phyloP scores from a whole-genome alignment of 2,797 vertebrate genomes.

The Cheirogaleus major region DNA sequence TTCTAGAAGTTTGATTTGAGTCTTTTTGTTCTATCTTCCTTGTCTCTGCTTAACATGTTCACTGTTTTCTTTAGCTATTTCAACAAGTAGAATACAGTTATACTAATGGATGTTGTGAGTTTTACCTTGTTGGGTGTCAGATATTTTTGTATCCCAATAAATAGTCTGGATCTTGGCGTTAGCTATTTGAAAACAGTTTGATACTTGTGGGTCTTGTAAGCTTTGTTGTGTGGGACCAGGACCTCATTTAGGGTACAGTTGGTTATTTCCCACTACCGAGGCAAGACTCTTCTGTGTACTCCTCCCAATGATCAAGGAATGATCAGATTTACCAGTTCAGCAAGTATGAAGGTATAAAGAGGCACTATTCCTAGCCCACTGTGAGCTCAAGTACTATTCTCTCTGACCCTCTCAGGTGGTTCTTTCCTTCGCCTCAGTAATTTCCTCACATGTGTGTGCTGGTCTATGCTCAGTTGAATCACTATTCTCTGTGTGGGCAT shows the following conservation, averaged over 20 bases:
- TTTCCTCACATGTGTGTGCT: background rate
- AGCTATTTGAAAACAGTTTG: background rate
- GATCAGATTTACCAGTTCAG: background rate
- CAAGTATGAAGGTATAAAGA: background rate
- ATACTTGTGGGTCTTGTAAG: background rate
- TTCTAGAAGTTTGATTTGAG: background rate
- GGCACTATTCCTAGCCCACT: background rate
- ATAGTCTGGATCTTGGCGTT: conserved; percentile 11
- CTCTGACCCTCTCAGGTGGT: background rate
- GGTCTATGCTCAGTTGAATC: background rate
- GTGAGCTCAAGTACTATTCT: background rate
- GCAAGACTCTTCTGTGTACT: background rate
- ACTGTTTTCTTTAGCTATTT: background rate
- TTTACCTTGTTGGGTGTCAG: background rate
- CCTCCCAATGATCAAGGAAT: background rate
- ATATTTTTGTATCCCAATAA: background rate
- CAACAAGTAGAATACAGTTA: background rate
- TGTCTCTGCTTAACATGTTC: background rate
- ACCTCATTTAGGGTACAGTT: background rate
- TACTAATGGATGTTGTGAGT: background rate
- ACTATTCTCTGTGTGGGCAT: background rate
- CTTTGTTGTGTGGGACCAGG: background rate
- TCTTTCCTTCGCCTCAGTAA: background rate
- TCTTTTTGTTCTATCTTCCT: background rate
- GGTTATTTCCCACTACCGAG: background rate